Base-by-base conservation (phyloP, 2,888 invertebrate species). In the Lapara coniferarum region DNA sequence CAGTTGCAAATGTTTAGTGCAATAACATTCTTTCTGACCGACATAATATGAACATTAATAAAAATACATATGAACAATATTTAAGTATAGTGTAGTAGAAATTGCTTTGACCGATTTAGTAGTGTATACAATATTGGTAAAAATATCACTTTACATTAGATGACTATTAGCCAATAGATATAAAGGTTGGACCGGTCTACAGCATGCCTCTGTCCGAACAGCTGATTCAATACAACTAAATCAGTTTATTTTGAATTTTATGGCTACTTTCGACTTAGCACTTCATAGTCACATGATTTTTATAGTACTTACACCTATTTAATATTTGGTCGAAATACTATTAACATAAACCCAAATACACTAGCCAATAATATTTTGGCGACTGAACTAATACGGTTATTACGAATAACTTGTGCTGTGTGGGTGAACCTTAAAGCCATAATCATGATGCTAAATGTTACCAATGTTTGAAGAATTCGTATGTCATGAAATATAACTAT, bases 221-320 rank as follows among this genome's bases (percentile, higher is more conserved):
- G 85, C 85, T 86, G 85, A 79, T 78, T 78, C 69, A 67, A 75
- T 68, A 73, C 70, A 71, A 58, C 68, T 70, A 68, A 46, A 63
- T 46, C 46, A 14, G 16, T 63, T 63, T 16, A 12, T 6, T 46
- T 12, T 0, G 46, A 4, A 46, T 19, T 63, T 63, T 16, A 49
- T 63, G 49, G 19, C 19, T 19, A 16, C 19, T 19, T 46, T 63
- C 19, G 13, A 19, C 19, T 14, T 49, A 19, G 13, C 6, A 49
- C 8, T n/a, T 30, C 25, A 52, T 53, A n/a, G 30, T 19, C 7
- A 46, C 12, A 7, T 63, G 49, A 6, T 19, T 63, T 7, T 57
- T 46, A 16, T 46, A 12, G 13, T 13, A 0, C 19, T 5, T 19
- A 19, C 0, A 19, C n/a, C 49, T 8, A 55, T 55, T 12, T 10